Base-by-base conservation (phyloP, 2,113 vertebrate species). In the Rutilus rutilus region DNA sequence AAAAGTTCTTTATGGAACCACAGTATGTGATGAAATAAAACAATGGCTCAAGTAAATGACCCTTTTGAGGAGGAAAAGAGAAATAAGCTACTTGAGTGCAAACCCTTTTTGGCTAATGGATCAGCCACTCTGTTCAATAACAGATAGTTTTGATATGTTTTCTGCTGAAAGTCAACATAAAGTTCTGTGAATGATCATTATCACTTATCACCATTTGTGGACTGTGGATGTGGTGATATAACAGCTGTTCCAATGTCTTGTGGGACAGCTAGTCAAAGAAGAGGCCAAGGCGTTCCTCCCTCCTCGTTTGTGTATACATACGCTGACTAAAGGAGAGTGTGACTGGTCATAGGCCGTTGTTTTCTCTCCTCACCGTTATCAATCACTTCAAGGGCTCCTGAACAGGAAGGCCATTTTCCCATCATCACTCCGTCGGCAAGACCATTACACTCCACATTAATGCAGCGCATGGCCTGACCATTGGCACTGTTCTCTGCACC, bases 371-470 rank as follows among this genome's bases (percentile, higher is more conserved):
- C 90, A 4, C 87, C 1, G 19, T 88, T 69, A 94, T 94, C 90
- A 91, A 94, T 94, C 92, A 94, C 85, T 90, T 90, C 90, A 88
- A 92, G 90, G 85, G 89, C 88, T 90, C 45, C 88, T 81, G 89
- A 89, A 87, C 74, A 89, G 83, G 86, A 89, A 89, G 86, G 76
- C 86, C 86, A 85, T 91, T 94, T 93, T 91, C 89, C 91, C 92
- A 90, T 93, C 92, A 91, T 91, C 89, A 82, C 87, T 92, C 91
- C 90, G 86, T 93, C 91, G 92, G 90, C 11, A 87, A 91, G 90
- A 81, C 90, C 30, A 90, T 93, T 93, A 89, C 86, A 91, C 87
- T 90, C 83, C 83, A 83, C 91, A 86, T 91, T 93, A 93, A 93
- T 93, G 91, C 89, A 92, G 84, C 88, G 91, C 92, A 92, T 89